Evolutionary conservation across 1,140 invertebrate genomes (phyloP).

Genomic region (Eufriesea mexicana): DNA sequence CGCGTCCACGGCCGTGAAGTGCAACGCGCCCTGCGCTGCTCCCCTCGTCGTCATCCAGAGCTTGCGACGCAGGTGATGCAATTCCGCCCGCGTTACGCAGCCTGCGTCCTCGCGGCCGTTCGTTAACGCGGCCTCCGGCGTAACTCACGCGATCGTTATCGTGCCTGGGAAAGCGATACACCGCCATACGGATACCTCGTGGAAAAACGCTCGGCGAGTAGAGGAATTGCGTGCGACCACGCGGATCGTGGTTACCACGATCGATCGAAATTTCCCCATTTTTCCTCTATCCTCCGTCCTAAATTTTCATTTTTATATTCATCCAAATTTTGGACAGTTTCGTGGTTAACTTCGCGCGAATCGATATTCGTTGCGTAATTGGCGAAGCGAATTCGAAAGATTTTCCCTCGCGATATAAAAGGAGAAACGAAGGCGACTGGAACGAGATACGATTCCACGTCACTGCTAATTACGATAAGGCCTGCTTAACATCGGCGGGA

Average conservation of each 20-base stretch:
- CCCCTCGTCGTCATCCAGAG: constrained; percentile 38
- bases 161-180: constrained; percentile 55
- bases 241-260: rapidly evolving
- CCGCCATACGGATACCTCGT: background rate
- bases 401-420: too few species aligned
- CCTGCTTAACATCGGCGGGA: too few species aligned
- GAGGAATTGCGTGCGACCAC: background rate
- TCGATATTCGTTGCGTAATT: too few species aligned
- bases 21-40: constrained; percentile 22
- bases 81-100: constrained; percentile 35
- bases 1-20: constrained; percentile 19
- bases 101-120: constrained; percentile 32
- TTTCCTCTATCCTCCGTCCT: too few species aligned
- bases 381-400: too few species aligned
- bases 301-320: too few species aligned
- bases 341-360: too few species aligned
- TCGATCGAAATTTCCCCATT: background rate
- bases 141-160: constrained; percentile 59
- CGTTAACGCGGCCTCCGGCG: constrained; percentile 47
- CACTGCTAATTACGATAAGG: too few species aligned
- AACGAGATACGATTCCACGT: too few species aligned
- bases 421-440: too few species aligned
- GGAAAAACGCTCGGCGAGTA: constrained; percentile 12
- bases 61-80: constrained; percentile 35
- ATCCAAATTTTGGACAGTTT: too few species aligned